Percentiles rank a stretch among this genome's conserved stretches.
phyloP scores from a whole-genome alignment of 2,797 vertebrate genomes.

The Phalloptychus januarius region DNA sequence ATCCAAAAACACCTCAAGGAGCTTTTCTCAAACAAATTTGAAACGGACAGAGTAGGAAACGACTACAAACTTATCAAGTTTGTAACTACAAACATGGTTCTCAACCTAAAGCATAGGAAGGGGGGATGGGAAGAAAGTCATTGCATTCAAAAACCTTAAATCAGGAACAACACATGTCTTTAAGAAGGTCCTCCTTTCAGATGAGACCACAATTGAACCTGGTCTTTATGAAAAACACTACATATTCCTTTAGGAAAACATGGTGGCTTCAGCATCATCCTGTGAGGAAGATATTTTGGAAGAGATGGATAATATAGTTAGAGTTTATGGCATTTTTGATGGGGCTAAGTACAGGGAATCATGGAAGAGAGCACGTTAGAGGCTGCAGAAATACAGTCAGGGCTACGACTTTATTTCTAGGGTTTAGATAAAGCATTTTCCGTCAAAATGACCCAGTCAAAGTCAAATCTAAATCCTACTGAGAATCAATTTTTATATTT shows the following conservation, averaged over 20 bases:
- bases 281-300: neutral
- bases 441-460: neutral
- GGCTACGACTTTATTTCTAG: too few relatives aligned
- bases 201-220: neutral
- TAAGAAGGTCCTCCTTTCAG: neutral
- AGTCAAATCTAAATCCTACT: neutral
- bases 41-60: neutral
- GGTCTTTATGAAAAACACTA: neutral
- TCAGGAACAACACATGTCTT: too few relatives aligned
- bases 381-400: neutral
- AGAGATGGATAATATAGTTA: neutral
- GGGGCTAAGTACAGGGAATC: neutral
- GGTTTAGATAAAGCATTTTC: neutral
- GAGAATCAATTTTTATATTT: neutral
- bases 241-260: neutral
- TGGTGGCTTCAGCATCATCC: neutral
- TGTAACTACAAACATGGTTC: too few relatives aligned
- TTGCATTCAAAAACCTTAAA: neutral
- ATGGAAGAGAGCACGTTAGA: neutral
- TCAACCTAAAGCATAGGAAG: too few relatives aligned
- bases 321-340: neutral
- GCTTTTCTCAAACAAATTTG: neutral
- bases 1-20: neutral
- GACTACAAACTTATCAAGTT: neutral
- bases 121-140: neutral